A percentile compares a stretch with the other conserved stretches of the same genome.
phyloP scores from a whole-genome alignment of 2,797 vertebrate species.

The Aplochiton taeniatus region DNA sequence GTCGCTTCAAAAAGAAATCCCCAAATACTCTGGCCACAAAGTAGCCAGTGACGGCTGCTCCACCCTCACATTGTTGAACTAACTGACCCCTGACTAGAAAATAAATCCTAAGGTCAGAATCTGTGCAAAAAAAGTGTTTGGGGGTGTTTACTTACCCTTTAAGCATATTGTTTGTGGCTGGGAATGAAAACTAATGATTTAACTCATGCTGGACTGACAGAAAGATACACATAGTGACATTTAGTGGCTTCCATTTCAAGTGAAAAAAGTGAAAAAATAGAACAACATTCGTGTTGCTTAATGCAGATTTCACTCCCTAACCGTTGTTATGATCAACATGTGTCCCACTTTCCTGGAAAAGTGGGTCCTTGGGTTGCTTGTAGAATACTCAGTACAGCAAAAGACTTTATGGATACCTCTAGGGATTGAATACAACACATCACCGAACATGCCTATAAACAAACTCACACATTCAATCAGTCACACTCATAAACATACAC shows the following conservation, averaged over 20 bases:
- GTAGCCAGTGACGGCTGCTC: no score
- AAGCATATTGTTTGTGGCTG: constrained; percentile 27
- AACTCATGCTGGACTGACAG: constrained; percentile 14
- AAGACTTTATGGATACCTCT: background rate
- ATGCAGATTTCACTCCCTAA: constrained; percentile 3
- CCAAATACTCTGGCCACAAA: no score
- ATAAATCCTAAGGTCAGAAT: no score
- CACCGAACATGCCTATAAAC: background rate
- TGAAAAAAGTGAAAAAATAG: constrained; percentile 9
- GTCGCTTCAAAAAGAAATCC: no score
- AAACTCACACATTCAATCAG: background rate
- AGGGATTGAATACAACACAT: background rate
- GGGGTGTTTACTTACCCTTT: background rate
- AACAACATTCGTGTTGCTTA: background rate
- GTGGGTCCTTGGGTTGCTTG: constrained; percentile 9
- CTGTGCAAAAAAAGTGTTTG: no score
- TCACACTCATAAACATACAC: background rate
- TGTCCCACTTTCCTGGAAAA: constrained; percentile 8
- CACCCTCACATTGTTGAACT: no score
- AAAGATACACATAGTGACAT: constrained; percentile 18
- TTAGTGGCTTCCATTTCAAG: background rate
- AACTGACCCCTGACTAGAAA: no score
- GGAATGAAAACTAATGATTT: constrained; percentile 27
- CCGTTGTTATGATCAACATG: constrained; percentile 15
- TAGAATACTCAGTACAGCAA: constrained; percentile 16